Evolutionary conservation across 2,888 invertebrate species (phyloP), one percentile per base, ranked within the genome.

Genomic region (Chymomyza procnemis): DNA sequence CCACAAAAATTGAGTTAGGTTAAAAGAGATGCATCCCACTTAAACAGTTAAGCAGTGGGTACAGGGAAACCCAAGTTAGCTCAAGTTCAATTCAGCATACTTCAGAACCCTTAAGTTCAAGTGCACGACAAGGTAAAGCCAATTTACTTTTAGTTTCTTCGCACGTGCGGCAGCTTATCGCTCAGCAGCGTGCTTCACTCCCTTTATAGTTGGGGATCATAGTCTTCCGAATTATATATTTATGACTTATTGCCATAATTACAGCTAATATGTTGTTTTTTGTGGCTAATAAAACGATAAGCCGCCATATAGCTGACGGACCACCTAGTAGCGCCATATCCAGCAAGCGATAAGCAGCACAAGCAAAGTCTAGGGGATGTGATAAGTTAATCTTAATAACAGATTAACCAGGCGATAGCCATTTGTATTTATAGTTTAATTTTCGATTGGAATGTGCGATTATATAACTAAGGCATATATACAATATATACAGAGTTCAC

Each of bases 381-480:
- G 75, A 76, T 71, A 73, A 67, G 68, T 65, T 63, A 18, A 18
- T 47, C 16, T 6, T 55, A 66, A 66, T 18, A 61, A 5, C 14
- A 71, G 76, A 76, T 71, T 76, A 76, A 63, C 34, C 55, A 52
- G 56, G 50, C 47, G 50, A 52, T 59, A 56, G 58, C 65, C 68
- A 54, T 52, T 9, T 41, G 19, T 50, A 67, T 21, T 71, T 61
- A 26, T 61, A 55, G 12, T 12, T 12, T 41, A 41, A 14, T 41
- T 41, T 12, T 41, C 34, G 34, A 41, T 14, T 30, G 19, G 52
- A 18, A n/a, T 52, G 52, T 46, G 57, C 34, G 34, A 41, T 71
- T 70, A 71, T 70, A 73, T 77, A 80, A 79, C 48, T 66, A 69
- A 74, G 0, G 6, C 12, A 41, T 41, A 41, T 41, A 5, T 41